Base-by-base conservation (phyloP, 2,888 invertebrate species). In the Drosophila nigricruria region DNA sequence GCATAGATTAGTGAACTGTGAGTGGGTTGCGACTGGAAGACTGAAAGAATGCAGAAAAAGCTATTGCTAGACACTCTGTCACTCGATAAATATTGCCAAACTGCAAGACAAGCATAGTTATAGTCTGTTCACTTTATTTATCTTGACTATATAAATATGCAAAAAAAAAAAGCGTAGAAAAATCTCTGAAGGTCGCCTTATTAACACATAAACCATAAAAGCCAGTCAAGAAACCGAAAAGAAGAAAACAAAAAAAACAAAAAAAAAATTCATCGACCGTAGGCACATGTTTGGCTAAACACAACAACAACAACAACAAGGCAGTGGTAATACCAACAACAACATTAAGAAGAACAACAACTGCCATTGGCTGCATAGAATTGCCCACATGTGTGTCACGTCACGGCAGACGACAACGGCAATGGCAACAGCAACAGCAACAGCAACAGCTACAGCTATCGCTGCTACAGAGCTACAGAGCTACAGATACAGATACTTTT, bases 201-300 rank as follows among this genome's bases (percentile, higher is more conserved):
- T 88, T 87, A 88, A 88, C 86, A 88, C 88, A 87, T 87, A 88
- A 87, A 79, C 87, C 84, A 86, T 88, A 86, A 88, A 86, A 79
- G 87, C 81, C 73, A 84, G 85, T 76, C 74, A 57, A 74, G 72
- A 69, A 59, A 82, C 49, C 58, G 40, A 64, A 65, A 67, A 57
- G 42, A 30, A 16, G 42, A 47, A 20, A 40, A 56, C 54, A 43
- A 70, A 67, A 71, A 27, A 40, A 54, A 49, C 57, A 63, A 70
- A n/a, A n/a, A n/a, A n/a, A n/a, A n/a, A n/a, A n/a, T n/a, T n/a
- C 71, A 30, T 10, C 42, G 54, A 76, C 23, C 45, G 65, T 77
- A 77, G 70, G 74, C 77, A 77, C 78, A 77, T 74, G 78, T 77
- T 77, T 77, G 74, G 73, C 76, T 63, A 72, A 76, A 57, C 64